Evolutionary conservation across 2,113 vertebrate species (phyloP).

Genomic region (Sclerurus mexicanus): DNA sequence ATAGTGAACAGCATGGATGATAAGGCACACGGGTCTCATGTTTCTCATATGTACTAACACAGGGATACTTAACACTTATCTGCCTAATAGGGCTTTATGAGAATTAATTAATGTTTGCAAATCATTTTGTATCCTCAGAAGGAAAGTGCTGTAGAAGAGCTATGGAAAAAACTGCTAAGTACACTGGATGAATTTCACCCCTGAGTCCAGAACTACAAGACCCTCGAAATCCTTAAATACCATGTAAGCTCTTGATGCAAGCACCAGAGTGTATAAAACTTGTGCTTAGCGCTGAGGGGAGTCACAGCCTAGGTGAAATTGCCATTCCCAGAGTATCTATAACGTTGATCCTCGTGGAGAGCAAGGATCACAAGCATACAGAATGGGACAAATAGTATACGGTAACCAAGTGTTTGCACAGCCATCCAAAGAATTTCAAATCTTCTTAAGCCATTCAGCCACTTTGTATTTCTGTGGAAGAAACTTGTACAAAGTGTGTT

Average conservation of each 20-base stretch:
- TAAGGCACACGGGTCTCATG: slow-evolving; percentile 17
- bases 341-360: neutral
- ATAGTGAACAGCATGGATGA: neutral
- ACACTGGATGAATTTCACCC: slow-evolving; percentile 47
- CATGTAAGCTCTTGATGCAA: neutral
- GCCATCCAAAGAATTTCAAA: neutral
- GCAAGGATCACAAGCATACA: neutral
- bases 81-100: slow-evolving; percentile 37
- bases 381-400: neutral
- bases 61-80: slow-evolving; percentile 37
- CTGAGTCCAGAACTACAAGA: slow-evolving; percentile 29
- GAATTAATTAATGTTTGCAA: slow-evolving; percentile 64
- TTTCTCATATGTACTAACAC: slow-evolving; percentile 26
- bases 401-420: neutral
- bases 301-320: neutral
- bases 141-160: slow-evolving; percentile 27
- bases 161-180: slow-evolving; percentile 31
- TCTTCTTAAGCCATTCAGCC: neutral
- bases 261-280: neutral
- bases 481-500: neutral
- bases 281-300: neutral
- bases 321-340: neutral
- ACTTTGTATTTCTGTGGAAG: neutral
- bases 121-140: slow-evolving; percentile 56
- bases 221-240: slow-evolving; percentile 25